Base-by-base conservation (phyloP, 2,888 invertebrate genomes). In the Blastobasis lacticolella region DNA sequence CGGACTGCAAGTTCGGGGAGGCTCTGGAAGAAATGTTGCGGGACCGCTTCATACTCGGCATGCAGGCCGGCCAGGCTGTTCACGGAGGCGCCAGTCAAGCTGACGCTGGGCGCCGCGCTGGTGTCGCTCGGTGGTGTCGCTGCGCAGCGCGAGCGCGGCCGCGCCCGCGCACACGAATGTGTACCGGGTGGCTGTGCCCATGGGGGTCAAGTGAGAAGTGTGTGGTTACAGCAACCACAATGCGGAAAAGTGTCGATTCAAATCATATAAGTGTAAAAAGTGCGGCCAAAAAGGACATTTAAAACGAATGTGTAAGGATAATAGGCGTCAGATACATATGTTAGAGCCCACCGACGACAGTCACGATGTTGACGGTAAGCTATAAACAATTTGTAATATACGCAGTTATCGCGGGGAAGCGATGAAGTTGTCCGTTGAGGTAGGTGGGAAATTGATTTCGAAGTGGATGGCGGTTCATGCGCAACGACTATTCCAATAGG, bases 371-470 rank as follows among this genome's bases (percentile, higher is more conserved):
- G 49, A 43, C 36, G 43, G 43, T 42, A 43, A 49, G 49, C 37
- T 6, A 44, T 3, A 38, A 5, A 9, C 49, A 37, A 43, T 49
- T 43, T 49, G n/a, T 37, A 42, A 49, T 40, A 43, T 49, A 49
- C 49, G 49, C 7, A 49, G 49, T 37, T 43, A 49, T 42, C 36
- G 43, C 5, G 49, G 49, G 6, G 49, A 49, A 37, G 43, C 49
- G 49, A 49, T 49, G 49, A 49, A 23, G 37, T 37, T 49, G 49
- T 49, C 49, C 49, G 43, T 49, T n/a, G 43, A 43, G 36, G 49
- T 49, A 43, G 9, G 49, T 37, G 49, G 37, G 6, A 42, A 49
- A 37, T 49, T 49, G 37, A 49, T 42, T 49, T 49, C 42, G 42
- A 49, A 37, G 37, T 49, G 36, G 49, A 49, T 43, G 42, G 49